phyloP scores from a whole-genome alignment of 2,113 vertebrate species.

The Neogale vison region DNA sequence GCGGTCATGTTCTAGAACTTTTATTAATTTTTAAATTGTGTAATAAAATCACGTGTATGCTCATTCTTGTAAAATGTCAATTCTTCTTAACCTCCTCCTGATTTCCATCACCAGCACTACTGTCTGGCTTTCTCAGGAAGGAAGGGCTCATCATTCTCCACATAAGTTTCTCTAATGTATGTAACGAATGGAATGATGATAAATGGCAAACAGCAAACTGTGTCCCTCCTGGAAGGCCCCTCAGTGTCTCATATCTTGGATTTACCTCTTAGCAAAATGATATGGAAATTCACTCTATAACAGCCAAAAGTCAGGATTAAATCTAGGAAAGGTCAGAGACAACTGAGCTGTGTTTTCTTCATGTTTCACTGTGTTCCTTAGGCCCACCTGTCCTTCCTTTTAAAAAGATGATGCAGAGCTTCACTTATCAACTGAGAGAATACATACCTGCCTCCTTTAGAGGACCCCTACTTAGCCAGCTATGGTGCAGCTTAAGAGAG shows the following conservation, averaged over 20 bases:
- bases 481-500: background rate
- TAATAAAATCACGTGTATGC: background rate
- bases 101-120: background rate
- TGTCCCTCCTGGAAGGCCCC: background rate
- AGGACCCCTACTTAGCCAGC: background rate
- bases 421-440: background rate
- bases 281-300: background rate
- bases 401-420: background rate
- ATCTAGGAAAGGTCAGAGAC: background rate
- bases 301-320: background rate
- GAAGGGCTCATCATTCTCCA: background rate
- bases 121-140: background rate
- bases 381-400: background rate
- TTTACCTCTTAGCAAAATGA: slow-evolving; percentile 19
- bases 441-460: background rate
- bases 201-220: background rate
- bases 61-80: background rate
- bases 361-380: background rate
- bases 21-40: background rate
- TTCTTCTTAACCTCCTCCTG: background rate
- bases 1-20: background rate
- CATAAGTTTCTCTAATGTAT: background rate
- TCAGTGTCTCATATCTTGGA: background rate
- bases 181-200: background rate
- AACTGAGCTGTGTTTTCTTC: background rate